These are phyloP conservation scores for Ommatoiulus sabulosus DNA, from an alignment of 2,888 invertebrate species.

Conservation along the genomic window DNA sequence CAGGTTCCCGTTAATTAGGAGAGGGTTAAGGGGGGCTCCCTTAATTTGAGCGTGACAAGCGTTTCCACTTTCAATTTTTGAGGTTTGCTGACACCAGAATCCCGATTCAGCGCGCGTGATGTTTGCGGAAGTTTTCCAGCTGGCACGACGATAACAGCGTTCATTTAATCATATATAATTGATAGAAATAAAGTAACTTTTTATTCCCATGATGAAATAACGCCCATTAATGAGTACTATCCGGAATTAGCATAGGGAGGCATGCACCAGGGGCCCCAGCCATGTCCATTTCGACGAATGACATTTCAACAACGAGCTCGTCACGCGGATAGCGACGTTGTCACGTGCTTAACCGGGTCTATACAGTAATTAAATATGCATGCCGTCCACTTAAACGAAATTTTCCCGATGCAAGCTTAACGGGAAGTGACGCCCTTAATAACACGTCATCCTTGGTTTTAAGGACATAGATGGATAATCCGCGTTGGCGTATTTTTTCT, in stretches of 20 bases:
- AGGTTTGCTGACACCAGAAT: constrained; percentile 27
- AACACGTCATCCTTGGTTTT: too few species aligned
- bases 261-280: background rate
- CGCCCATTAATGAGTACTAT: constrained; percentile 15
- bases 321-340: background rate
- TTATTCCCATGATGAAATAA: constrained; percentile 41
- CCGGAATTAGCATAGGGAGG: constrained; percentile 10
- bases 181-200: constrained; percentile 41
- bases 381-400: background rate
- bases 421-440: background rate
- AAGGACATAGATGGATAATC: too few species aligned
- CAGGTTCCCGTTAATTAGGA: constrained; percentile 41
- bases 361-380: background rate
- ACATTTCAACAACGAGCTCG: background rate
- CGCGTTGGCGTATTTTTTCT: too few species aligned
- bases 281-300: background rate
- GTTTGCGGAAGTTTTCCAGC: constrained; percentile 34
- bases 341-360: background rate
- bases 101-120: constrained; percentile 4
- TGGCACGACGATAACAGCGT: constrained; percentile 26
- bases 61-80: constrained; percentile 43
- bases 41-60: constrained; percentile 47
- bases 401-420: background rate
- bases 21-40: constrained; percentile 39
- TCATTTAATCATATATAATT: constrained; percentile 27